phyloP scores from a whole-genome alignment of 1,140 invertebrate genomes.

The Heliconius eleuchia region DNA sequence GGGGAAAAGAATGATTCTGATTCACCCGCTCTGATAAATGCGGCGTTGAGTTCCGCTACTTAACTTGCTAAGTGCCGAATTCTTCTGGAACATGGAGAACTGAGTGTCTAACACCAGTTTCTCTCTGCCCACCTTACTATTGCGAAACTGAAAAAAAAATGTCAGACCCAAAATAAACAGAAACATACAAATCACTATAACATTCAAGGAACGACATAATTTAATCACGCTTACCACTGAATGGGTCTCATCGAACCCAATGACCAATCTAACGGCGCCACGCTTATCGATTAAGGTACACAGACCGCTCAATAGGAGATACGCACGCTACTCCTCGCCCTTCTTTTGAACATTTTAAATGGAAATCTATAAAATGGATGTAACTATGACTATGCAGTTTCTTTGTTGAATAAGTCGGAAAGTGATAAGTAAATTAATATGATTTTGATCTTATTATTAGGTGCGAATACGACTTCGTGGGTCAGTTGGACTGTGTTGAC shows the following conservation, averaged over 20 bases:
- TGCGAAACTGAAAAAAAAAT: no score
- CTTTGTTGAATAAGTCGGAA: neutral
- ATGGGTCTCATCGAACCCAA: conserved; percentile 9
- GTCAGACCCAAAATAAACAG: neutral
- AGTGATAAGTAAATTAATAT: neutral
- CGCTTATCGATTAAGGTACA: conserved; percentile 19
- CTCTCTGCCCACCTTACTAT: no score
- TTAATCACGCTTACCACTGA: neutral
- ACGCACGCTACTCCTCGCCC: conserved; percentile 13
- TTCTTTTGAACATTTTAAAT: neutral
- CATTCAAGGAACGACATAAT: conserved; percentile 14
- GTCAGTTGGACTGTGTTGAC: neutral
- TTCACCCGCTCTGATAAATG: no score
- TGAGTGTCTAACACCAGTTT: no score
- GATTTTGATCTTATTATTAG: neutral
- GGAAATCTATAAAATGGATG: neutral
- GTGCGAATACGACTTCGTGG: neutral
- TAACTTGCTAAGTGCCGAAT: no score
- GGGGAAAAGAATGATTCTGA: no score
- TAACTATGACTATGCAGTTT: neutral
- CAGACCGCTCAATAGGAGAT: conserved; percentile 9
- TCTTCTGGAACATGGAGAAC: no score
- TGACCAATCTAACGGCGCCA: conserved; percentile 20
- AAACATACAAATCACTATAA: neutral
- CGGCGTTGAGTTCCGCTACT: no score